Evolutionary conservation across 2,888 invertebrate species (phyloP), one percentile per base, ranked within the genome.

Genomic region (Tetanocera ferruginea): DNA sequence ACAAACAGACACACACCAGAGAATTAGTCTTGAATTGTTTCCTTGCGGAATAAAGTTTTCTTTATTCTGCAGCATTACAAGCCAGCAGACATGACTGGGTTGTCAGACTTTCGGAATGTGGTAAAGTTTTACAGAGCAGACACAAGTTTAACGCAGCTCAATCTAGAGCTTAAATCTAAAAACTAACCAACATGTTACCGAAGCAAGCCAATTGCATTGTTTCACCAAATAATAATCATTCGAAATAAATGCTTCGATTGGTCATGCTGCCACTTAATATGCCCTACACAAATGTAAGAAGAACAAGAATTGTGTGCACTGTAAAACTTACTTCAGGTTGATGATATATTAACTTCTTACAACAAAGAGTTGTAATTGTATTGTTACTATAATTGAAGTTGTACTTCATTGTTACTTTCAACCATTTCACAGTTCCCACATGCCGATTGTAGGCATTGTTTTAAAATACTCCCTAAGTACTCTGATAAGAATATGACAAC

Each of bases 21-120:
- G 74, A 78, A 78, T 78, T 69, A 75, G 43, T 69, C 60, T 64
- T 14, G 73, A 78, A 78, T 78, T 62, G 70, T 31, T 78, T 78
- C 70, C 70, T 74, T 60, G 62, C 43, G 52, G 74, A 64, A 52
- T 70, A 55, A 60, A 60, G 43, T 9, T 74, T 73, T 67, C 34
- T 57, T 31, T 31, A 31, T n/a, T n/a, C 17, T n/a, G n/a, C 9
- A 17, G 34, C 11, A 34, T 28, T 17, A 34, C 64, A 31, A 52
- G n/a, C 25, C 11, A 23, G 8, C 25, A 60, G 28, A 23, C 25
- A 23, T 60, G 60, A 25, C 52, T 51, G 23, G 51, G 28, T 69
- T 28, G n/a, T 17, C 23, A 23, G 49, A 51, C 23, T 28, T 34
- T 5, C 25, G 5, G 28, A 23, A 60, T 14, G 25, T 14, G 28